Evolutionary conservation across 2,113 vertebrate genomes (phyloP).

Genomic region (Andinoacara biseriatus): DNA sequence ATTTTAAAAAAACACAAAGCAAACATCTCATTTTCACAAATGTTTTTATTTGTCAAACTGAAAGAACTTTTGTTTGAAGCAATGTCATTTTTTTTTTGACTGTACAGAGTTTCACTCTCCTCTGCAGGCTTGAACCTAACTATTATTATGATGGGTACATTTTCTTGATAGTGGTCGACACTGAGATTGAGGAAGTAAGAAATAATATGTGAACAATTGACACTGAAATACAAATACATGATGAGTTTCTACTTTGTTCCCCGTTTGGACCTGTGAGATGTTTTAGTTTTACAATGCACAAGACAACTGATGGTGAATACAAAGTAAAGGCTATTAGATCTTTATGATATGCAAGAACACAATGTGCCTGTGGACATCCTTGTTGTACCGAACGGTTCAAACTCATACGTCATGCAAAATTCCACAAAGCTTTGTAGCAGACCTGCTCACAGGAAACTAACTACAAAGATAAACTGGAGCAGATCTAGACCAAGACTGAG

Average conservation of each 20-base stretch:
- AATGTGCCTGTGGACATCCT: slow-evolving; percentile 71
- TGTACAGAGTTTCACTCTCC: slow-evolving; percentile 72
- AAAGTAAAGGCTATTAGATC: slow-evolving; percentile 62
- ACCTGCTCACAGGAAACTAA: slow-evolving; percentile 56
- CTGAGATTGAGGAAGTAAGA: slow-evolving; percentile 59
- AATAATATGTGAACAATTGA: slow-evolving; percentile 54
- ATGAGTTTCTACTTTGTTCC: slow-evolving; percentile 48
- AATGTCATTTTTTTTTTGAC: slow-evolving; percentile 69
- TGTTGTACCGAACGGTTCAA: slow-evolving; percentile 47
- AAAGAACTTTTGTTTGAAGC: slow-evolving; percentile 77
- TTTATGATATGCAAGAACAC: slow-evolving; percentile 62
- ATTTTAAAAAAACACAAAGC: slow-evolving; percentile 23
- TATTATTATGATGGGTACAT: slow-evolving; percentile 63
- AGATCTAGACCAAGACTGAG: slow-evolving; percentile 53
- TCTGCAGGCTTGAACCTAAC: slow-evolving; percentile 65
- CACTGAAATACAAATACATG: slow-evolving; percentile 60
- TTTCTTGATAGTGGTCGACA: slow-evolving; percentile 73
- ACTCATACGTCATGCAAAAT: slow-evolving; percentile 67
- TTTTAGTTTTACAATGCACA: slow-evolving; percentile 62
- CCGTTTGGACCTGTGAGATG: slow-evolving; percentile 42
- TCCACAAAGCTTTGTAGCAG: slow-evolving; percentile 58
- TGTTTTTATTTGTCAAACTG: slow-evolving; percentile 83
- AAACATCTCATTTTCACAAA: slow-evolving; percentile 71
- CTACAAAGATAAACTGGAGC: slow-evolving; percentile 57
- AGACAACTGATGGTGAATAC: slow-evolving; percentile 63